A percentile compares a stretch with the other conserved stretches of the same genome.
These are phyloP conservation scores for Batillaria attramentaria DNA, from an alignment of 1,140 invertebrate species.

Conservation along the genomic window DNA sequence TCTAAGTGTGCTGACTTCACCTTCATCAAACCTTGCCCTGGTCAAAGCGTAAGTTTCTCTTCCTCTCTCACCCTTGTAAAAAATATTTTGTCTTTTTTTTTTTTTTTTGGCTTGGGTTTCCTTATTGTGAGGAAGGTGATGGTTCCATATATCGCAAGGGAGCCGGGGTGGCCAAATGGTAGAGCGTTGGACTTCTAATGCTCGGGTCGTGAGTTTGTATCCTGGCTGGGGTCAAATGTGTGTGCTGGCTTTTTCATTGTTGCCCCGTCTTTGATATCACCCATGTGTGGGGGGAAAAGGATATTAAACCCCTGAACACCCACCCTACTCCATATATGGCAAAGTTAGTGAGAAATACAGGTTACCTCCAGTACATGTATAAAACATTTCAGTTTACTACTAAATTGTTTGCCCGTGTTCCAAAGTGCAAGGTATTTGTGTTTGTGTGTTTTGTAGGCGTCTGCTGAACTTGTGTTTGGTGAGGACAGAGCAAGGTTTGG, in stretches of 20 bases:
- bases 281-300: not conserved
- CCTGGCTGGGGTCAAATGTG: not conserved
- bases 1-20: constrained; percentile 29
- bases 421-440: too few relatives aligned
- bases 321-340: not conserved
- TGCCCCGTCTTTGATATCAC: too few relatives aligned
- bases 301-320: not conserved
- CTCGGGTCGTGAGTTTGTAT: too few relatives aligned
- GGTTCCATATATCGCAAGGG: too few relatives aligned
- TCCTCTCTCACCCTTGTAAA: not conserved
- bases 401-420: not conserved
- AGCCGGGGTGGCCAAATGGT: not conserved
- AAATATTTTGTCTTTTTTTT: not conserved
- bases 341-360: too few relatives aligned
- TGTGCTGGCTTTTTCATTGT: too few relatives aligned
- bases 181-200: not conserved
- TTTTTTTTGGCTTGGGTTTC: not conserved
- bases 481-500: constrained; percentile 47
- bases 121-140: not conserved
- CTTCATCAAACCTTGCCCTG: constrained; percentile 48
- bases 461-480: constrained; percentile 34
- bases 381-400: not conserved
- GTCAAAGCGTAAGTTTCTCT: constrained; percentile 36
- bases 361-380: not conserved
- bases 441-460: constrained; percentile 39